Evolutionary conservation across 2,797 vertebrate genomes (phyloP), one percentile per base, ranked within the genome.

Genomic region (Esox masquinongy): DNA sequence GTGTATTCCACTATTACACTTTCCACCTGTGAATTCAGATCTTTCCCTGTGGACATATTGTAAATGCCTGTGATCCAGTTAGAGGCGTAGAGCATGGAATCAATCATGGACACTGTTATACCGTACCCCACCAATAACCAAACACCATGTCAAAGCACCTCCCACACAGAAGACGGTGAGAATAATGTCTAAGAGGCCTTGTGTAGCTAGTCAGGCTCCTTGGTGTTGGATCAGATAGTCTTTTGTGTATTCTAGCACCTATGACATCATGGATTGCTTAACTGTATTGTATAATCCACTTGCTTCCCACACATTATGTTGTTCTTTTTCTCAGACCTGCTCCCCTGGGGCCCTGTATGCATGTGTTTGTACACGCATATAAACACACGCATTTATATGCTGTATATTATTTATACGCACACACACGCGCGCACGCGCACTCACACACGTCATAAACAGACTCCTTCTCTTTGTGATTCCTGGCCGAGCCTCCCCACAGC

Each of bases 361-460:
- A 59, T 2, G n/a, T 16, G 19, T 24, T 8, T 24, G 22, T 9
- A 66, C 63, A 66, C 11, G 26, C 61, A 64, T 4, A 64, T 1
- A 29, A 8, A 64, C 22, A 64, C 7, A 64, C 1, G n/a, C 24
- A 31, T 15, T 14, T 15, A 31, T 6, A 31, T 5, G 14, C 11
- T 12, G 22, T 15, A 11, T 24, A n/a, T 24, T 14, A 64, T 24
- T 29, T 5, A 66, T 26, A 66, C 7, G 22, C 5, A 64, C 19
- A 4, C 59, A 63, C 19, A 63, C 16, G 11, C 19, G 24, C 59
- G 24, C 19, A 26, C 59, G 19, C n/a, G 14, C 24, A 11, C n/a
- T 4, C 19, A 84, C 80, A 76, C 73, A 64, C n/a, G 11, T 11
- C 43, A 14, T 14, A 47, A 47, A 59, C 9, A 59, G 53, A 19